Evolutionary conservation across 2,797 vertebrate genomes (phyloP).

Genomic region (Gymnoscopelus microlampas): DNA sequence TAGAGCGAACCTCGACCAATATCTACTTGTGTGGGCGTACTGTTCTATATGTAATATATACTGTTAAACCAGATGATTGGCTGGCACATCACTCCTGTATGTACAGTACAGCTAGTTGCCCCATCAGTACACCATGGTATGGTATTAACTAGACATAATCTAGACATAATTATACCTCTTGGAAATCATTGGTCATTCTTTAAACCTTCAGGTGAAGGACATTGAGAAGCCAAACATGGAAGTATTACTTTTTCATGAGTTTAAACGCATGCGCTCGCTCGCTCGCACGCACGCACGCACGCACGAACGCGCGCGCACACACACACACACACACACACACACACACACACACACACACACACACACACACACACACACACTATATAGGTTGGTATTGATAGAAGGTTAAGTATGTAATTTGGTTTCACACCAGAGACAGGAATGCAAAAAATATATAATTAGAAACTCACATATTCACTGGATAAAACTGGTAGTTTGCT

Average conservation of each 20-base stretch:
- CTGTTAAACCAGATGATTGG: conserved; percentile 47
- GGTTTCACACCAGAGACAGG: neutral
- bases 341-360: too few relatives aligned
- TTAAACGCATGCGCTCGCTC: too few relatives aligned
- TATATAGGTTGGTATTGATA: neutral
- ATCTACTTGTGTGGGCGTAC: conserved; percentile 61
- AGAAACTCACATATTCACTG: too few relatives aligned
- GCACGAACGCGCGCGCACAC: too few relatives aligned
- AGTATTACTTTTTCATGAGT: neutral
- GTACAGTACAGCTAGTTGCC: conserved; percentile 52
- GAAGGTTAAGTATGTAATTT: neutral
- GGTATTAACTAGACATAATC: conserved; percentile 51
- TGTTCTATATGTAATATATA: conserved; percentile 14
- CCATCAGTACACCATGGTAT: conserved; percentile 38
- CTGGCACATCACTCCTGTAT: conserved; percentile 47
- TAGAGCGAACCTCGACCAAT: conserved; percentile 15
- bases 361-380: too few relatives aligned
- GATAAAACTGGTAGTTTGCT: too few relatives aligned
- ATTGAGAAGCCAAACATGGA: neutral
- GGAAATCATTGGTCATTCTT: conserved; percentile 25
- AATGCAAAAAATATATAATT: too few relatives aligned
- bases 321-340: too few relatives aligned
- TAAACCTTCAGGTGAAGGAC: conserved; percentile 28
- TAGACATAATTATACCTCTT: conserved; percentile 56
- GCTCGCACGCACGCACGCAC: too few relatives aligned